Base-by-base conservation (phyloP, 2,888 invertebrate genomes). In the Conistra vaccinii region DNA sequence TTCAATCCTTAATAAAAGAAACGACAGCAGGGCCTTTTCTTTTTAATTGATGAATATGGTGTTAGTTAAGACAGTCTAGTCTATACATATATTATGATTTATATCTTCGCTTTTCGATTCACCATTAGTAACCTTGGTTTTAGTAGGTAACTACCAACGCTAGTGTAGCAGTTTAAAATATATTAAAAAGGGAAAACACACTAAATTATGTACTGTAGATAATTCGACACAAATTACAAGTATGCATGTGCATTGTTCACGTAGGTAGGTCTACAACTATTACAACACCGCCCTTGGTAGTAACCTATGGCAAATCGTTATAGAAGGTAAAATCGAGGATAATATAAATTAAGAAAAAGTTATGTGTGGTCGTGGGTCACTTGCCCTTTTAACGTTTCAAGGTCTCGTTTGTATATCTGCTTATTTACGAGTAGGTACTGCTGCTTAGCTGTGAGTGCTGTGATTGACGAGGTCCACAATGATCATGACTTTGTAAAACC, bases 261-360 rank as follows among this genome's bases (percentile, higher is more conserved):
- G 3, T 39, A 39, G 12, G 45, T 69, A 66, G 32, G 42, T 42
- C 42, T 14, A 65, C 60, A 35, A 6, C 23, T n/a, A 26, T 58
- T 79, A 73, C 58, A 5, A 79, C 29, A 79, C 42, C n/a, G 67
- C 53, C 77, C 80, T 66, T 76, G 2, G 5, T 35, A 32, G 6
- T 35, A 35, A 35, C 60, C 66, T 78, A n/a, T 76, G 62, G 12
- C 26, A 60, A 81, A 85, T 77, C 10, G 80, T 73, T 81, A 80
- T 87, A 80, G 86, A 79, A 85, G 88, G 91, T 91, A 92, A 93
- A 93, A 93, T 91, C 91, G 91, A 86, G 84, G 69, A 91, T 77
- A 93, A 93, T 91, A 72, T 78, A 63, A 85, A 84, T 53, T 23
- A 51, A 83, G 29, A 48, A 42, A 26, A 86, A 84, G 2, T n/a